Percentiles rank a stretch among this genome's conserved stretches.
These are phyloP conservation scores for Oncorhynchus mykiss DNA, from an alignment of 2,113 vertebrate genomes.

Conservation along the genomic window DNA sequence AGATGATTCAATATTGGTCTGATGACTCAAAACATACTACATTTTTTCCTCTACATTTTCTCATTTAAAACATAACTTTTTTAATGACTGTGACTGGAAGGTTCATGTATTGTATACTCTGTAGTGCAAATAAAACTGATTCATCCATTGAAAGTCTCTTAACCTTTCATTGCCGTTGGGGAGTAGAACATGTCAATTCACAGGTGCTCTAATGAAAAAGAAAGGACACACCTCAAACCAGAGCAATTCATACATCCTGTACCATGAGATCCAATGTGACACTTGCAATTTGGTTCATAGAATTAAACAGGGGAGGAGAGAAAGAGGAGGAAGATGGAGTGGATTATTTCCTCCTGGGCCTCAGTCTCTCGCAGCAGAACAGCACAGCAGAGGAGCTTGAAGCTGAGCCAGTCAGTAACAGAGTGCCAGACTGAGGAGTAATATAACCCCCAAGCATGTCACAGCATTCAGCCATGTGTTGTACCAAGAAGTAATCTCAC, in stretches of 20 bases:
- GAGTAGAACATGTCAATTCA: no score
- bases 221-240: constrained; percentile 23
- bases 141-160: no score
- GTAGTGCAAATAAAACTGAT: no score
- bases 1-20: no score
- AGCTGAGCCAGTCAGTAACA: constrained; percentile 45
- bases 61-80: no score
- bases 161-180: no score
- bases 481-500: not conserved
- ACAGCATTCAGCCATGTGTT: constrained; percentile 25
- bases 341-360: constrained; percentile 21
- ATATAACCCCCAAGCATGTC: constrained; percentile 32
- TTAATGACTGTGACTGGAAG: no score
- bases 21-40: no score
- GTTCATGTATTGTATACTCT: no score
- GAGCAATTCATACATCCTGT: constrained; percentile 2
- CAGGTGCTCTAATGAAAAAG: not conserved
- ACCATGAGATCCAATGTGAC: constrained; percentile 43
- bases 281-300: constrained; percentile 38
- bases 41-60: no score
- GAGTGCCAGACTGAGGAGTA: constrained; percentile 43
- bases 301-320: constrained; percentile 13
- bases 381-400: constrained; percentile 26
- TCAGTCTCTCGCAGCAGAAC: constrained; percentile 8
- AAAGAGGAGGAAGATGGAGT: not conserved